Base-by-base conservation (phyloP, 2,888 invertebrate genomes). In the Diabrotica balteata region DNA sequence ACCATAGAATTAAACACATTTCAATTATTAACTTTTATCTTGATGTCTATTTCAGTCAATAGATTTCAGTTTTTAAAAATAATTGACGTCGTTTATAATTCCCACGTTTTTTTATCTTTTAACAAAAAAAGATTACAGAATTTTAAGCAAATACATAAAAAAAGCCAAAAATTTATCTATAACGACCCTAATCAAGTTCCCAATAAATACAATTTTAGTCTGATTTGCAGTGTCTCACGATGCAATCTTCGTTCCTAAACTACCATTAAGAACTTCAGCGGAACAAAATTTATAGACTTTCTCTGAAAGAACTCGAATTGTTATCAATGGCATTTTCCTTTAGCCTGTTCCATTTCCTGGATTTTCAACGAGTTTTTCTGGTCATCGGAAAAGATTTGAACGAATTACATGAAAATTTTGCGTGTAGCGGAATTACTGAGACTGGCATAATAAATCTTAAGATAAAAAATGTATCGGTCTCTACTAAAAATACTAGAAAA, bases 371-470 rank as follows among this genome's bases (percentile, higher is more conserved):
- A 54, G 43, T 7, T 43, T 54, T 42, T 42, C 10, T 54, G 54
- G 54, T 54, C 54, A 54, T 42, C 54, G 54, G 10, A 54, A 54
- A 54, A 17, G 8, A 17, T 51, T 17, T 8, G 51, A 51, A n/a
- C n/a, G n/a, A 54, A 54, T 54, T 54, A 43, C 9, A 54, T n/a
- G 42, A 54, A 43, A 54, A 54, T 51, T 51, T 51, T 17, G 51
- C 8, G 9, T 8, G 51, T 51, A 9, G 11, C 7, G 22, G 51
- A 1, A 51, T 51, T 42, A 10, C n/a, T 10, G 7, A 10, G 7
- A 43, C n/a, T 54, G 7, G 32, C 10, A 3, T 11, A 43, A 42
- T 42, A 42, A 54, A 54, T 54, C 42, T 9, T 52, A 4, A 22
- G 9, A 52, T 52, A 32, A 8, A 22, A 52, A 52, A 32, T 22